Percentiles rank a stretch among this genome's conserved stretches.
Conservation (phyloP, 1,140 invertebrate species). For the Helicoverpa armigera region DNA sequence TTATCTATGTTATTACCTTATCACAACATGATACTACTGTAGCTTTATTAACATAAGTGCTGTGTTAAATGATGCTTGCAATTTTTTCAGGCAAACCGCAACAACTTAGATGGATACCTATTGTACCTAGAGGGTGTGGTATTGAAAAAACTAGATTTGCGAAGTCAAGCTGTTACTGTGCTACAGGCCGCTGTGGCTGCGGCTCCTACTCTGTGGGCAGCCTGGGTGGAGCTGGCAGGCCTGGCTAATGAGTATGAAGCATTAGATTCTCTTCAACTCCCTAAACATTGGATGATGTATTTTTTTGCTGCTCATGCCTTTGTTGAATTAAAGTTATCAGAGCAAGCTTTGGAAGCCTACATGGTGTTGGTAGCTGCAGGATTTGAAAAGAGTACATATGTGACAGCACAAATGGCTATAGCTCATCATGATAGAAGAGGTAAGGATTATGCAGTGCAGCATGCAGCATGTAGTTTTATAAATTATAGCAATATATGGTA, state of each 20-base stretch:
- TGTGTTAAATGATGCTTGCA: too few species aligned
- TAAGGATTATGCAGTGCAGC: constrained; percentile 69
- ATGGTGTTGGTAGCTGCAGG: constrained; percentile 91
- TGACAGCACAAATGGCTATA: constrained; percentile 97
- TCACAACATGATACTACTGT: too few species aligned
- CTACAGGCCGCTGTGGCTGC: constrained; percentile 92
- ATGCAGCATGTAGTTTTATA: not conserved
- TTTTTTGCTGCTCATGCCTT: constrained; percentile 97
- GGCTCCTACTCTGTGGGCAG: constrained; percentile 96
- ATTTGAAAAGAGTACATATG: constrained; percentile 95
- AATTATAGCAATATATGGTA: constrained; percentile 12
- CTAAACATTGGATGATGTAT: constrained; percentile 97
- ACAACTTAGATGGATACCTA: constrained; percentile 94
- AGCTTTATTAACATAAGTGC: too few species aligned
- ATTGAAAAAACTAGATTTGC: constrained; percentile 94
- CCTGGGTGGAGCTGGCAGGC: constrained; percentile 96
- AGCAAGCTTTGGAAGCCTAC: constrained; percentile 95
- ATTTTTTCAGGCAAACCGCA: constrained; percentile 87
- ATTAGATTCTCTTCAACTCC: constrained; percentile 90
- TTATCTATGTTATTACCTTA: too few species aligned
- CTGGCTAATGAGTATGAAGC: constrained; percentile 93
- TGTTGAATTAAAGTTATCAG: constrained; percentile 96
- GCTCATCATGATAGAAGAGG: constrained; percentile 97
- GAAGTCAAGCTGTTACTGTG: constrained; percentile 89
- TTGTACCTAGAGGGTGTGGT: constrained; percentile 97